phyloP scores from a whole-genome alignment of 2,888 invertebrate genomes.

The Zele albiditarsus region DNA sequence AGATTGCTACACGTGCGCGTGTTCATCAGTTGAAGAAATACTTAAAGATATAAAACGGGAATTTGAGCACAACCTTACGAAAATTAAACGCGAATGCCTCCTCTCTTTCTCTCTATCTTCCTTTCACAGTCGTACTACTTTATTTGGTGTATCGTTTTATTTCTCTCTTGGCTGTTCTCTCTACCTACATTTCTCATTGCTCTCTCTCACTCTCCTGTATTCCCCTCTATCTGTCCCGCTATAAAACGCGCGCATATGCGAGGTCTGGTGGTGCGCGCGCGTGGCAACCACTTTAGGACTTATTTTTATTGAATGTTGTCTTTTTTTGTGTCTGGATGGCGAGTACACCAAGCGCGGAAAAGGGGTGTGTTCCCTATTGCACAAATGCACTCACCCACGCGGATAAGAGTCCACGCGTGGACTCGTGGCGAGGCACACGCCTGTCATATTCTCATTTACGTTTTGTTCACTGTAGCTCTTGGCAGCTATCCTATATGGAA shows the following conservation, averaged over 20 bases:
- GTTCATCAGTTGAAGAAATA: background rate
- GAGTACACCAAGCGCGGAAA: slow-evolving; percentile 48
- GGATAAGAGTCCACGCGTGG: slow-evolving; percentile 21
- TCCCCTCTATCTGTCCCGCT: background rate
- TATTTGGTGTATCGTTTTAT: background rate
- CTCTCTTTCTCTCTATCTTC: background rate
- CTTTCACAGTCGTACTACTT: background rate
- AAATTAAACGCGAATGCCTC: slow-evolving; percentile 24
- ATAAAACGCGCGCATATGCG: slow-evolving; percentile 8
- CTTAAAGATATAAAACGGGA: background rate
- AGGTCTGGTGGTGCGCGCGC: slow-evolving; percentile 27
- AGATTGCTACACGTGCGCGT: background rate
- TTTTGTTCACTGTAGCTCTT: background rate
- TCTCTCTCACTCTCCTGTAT: background rate
- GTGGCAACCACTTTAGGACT: slow-evolving; percentile 61
- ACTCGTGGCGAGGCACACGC: slow-evolving; percentile 15
- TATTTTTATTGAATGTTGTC: slow-evolving; percentile 62
- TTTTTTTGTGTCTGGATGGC: slow-evolving; percentile 59
- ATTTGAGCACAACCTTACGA: background rate
- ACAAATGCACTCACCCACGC: slow-evolving; percentile 48
- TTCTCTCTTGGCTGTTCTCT: background rate
- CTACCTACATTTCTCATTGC: background rate
- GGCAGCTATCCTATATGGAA: background rate
- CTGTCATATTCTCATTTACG: slow-evolving; percentile 1
- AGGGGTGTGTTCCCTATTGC: slow-evolving; percentile 48